Percentiles rank a stretch among this genome's conserved stretches.
Evolutionary conservation across 2,797 vertebrate species (phyloP).

Genomic region (Limosa lapponica): DNA sequence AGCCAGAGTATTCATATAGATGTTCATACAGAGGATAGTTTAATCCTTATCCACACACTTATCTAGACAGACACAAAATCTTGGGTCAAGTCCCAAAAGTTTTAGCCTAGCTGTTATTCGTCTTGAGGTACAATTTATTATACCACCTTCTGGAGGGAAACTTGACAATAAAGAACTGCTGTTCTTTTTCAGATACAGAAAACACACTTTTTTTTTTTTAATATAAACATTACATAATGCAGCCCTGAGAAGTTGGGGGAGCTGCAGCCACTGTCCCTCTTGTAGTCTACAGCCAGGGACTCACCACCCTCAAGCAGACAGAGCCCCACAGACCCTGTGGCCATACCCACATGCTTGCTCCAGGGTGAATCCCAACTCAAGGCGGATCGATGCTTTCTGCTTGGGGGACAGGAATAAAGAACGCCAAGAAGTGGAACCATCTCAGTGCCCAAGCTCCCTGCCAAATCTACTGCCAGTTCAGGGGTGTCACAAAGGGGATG

Average conservation of each 20-base stretch:
- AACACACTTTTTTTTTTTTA: background rate
- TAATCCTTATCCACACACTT: background rate
- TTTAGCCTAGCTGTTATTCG: background rate
- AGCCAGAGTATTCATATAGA: background rate
- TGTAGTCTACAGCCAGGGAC: background rate
- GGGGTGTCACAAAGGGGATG: background rate
- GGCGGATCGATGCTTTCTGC: background rate
- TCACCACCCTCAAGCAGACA: fast-evolving
- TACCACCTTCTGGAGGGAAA: background rate
- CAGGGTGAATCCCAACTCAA: background rate
- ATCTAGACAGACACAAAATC: background rate
- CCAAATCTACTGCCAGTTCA: background rate
- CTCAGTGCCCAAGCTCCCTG: background rate
- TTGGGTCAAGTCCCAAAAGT: background rate
- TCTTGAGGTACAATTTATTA: background rate
- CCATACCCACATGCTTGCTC: background rate
- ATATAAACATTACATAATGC: fast-evolving
- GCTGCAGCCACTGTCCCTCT: background rate
- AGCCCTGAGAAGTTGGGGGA: background rate
- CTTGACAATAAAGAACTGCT: background rate
- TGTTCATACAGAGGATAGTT: background rate
- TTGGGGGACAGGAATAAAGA: background rate
- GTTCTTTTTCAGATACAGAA: background rate
- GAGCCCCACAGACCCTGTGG: background rate
- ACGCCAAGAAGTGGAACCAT: fast-evolving